A percentile compares a stretch with the other conserved stretches of the same genome.
phyloP scores from a whole-genome alignment of 2,888 invertebrate species.

The Fragum fragum region DNA sequence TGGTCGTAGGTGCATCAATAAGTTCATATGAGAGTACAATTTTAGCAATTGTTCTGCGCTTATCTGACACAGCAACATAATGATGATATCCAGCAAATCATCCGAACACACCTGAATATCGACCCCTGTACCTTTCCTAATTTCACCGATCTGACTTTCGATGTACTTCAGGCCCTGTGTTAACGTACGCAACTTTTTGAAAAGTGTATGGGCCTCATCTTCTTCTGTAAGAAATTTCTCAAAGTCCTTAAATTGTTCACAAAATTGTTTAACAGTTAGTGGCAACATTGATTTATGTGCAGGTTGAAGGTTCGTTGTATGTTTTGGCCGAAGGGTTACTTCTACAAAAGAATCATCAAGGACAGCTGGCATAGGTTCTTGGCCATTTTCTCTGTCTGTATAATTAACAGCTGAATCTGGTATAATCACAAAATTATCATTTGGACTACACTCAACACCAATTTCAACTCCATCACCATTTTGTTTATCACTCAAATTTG shows the following conservation, averaged over 20 bases:
- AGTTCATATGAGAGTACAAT: slow-evolving; percentile 76
- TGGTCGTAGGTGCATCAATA: slow-evolving; percentile 79
- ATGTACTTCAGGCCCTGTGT: slow-evolving; percentile 68
- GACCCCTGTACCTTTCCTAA: slow-evolving; percentile 41
- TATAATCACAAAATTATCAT: background rate
- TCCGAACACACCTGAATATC: slow-evolving; percentile 69
- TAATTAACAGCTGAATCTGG: background rate
- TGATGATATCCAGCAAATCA: slow-evolving; percentile 76
- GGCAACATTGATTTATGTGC: slow-evolving; percentile 32
- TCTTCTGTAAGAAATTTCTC: slow-evolving; percentile 46
- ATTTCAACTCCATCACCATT: background rate
- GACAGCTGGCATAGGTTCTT: background rate
- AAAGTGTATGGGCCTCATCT: slow-evolving; percentile 43
- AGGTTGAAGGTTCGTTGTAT: background rate
- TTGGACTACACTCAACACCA: background rate
- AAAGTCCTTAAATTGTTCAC: slow-evolving; percentile 51
- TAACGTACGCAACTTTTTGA: slow-evolving; percentile 66
- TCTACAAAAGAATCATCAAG: background rate
- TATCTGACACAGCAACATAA: slow-evolving; percentile 74
- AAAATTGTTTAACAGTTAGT: slow-evolving; percentile 41
- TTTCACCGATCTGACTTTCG: slow-evolving; percentile 49
- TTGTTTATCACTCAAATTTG: background rate
- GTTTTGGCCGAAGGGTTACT: slow-evolving; percentile 7
- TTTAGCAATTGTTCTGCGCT: slow-evolving; percentile 61
- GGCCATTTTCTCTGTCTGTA: background rate